Percentiles rank a stretch among this genome's conserved stretches.
Conservation (phyloP, 2,113 vertebrate genomes). For the Danio rerio region GRCz12tu NC_133198.1:33414501-33415000, state of each 20-base stretch:
- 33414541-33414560: conserved; percentile 47
- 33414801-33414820: conserved; percentile 41
- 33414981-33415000: conserved; percentile 41
- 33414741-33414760: conserved; percentile 25
- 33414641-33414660: conserved; percentile 66
- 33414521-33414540: conserved; percentile 61
- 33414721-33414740: conserved; percentile 44
- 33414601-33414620: conserved; percentile 65
- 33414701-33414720: conserved; percentile 50
- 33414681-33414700: conserved; percentile 39
- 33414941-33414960: conserved; percentile 13
- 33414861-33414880: background rate
- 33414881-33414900: conserved; percentile 37
- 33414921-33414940: conserved; percentile 24
- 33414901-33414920: conserved; percentile 23
- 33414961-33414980: conserved; percentile 42
- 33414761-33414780: conserved; percentile 40
- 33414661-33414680: conserved; percentile 60
- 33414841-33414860: conserved; percentile 15
- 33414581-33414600: conserved; percentile 60
- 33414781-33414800: conserved; percentile 42
- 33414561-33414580: conserved; percentile 65
- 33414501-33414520: conserved; percentile 67
- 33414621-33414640: conserved; percentile 60
- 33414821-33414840: conserved; percentile 19